Evolutionary conservation across 2,888 invertebrate genomes (phyloP).

Genomic region (Idaea aversata): DNA sequence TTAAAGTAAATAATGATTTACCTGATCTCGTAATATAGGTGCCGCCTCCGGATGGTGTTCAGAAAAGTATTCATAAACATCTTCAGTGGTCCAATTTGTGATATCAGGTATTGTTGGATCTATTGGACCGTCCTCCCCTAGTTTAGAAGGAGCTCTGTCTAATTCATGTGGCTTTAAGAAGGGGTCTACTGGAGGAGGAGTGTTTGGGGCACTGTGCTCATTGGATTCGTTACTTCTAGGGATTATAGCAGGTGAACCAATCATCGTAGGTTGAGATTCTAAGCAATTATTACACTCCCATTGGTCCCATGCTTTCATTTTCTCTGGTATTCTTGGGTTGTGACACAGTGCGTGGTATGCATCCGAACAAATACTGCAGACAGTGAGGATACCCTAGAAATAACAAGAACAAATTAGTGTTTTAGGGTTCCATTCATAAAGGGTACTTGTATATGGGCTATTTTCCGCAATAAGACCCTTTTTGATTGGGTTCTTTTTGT

Average conservation of each 20-base stretch:
- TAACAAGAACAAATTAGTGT: constrained; percentile 8
- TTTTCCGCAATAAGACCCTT: too few relatives aligned
- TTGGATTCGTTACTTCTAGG: constrained; percentile 54
- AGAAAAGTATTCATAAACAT: constrained; percentile 90
- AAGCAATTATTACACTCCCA: constrained; percentile 88
- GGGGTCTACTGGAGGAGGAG: constrained; percentile 54
- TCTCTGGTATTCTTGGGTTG: constrained; percentile 82
- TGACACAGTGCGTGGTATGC: constrained; percentile 92
- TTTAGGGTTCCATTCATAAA: too few relatives aligned
- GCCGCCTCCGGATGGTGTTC: constrained; percentile 90
- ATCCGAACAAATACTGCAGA: constrained; percentile 91
- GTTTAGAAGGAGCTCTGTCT: constrained; percentile 64
- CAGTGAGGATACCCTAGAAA: constrained; percentile 84
- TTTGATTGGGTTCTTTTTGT: too few relatives aligned
- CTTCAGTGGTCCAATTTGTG: constrained; percentile 89
- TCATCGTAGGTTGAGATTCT: constrained; percentile 60
- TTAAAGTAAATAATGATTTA: constrained; percentile 40
- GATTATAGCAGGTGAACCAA: constrained; percentile 59
- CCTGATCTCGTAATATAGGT: constrained; percentile 90
- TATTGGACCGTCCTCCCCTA: constrained; percentile 67
- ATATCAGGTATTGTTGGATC: constrained; percentile 89
- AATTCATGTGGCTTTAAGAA: constrained; percentile 72
- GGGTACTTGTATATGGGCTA: too few relatives aligned
- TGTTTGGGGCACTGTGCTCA: constrained; percentile 43
- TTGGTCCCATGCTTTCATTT: constrained; percentile 79